These are phyloP conservation scores for Macrosteles quadrilineatus DNA, from an alignment of 1,140 invertebrate genomes.

Conservation along the genomic window DNA sequence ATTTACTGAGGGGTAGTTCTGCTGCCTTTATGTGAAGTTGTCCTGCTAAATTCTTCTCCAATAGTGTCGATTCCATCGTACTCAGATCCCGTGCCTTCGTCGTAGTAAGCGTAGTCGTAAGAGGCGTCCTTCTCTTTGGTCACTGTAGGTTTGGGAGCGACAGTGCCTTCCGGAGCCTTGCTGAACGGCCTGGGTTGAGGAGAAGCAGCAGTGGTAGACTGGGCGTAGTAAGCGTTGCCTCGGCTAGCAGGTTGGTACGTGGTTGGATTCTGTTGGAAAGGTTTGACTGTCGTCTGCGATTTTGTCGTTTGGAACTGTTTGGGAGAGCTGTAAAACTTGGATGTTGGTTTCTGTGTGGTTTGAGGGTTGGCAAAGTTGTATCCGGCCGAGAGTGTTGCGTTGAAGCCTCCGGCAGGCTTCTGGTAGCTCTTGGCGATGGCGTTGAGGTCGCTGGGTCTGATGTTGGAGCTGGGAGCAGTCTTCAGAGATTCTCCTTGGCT, in stretches of 20 bases:
- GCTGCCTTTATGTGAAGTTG: conserved; percentile 34
- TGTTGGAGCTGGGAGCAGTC: conserved; percentile 43
- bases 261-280: conserved; percentile 19
- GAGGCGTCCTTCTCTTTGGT: conserved; percentile 37
- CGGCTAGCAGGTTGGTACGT: background rate
- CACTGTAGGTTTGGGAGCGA: conserved; percentile 20
- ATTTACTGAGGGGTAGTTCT: conserved; percentile 11
- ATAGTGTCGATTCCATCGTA: conserved; percentile 42
- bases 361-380: conserved; percentile 38
- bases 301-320: conserved; percentile 27
- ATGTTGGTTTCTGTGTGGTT: conserved; percentile 28
- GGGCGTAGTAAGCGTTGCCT: conserved; percentile 17
- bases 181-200: conserved; percentile 30
- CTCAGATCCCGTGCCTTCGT: conserved; percentile 40
- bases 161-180: background rate
- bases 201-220: conserved; percentile 10
- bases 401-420: conserved; percentile 35
- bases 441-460: conserved; percentile 43
- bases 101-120: conserved; percentile 46
- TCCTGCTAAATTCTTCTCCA: conserved; percentile 43
- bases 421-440: conserved; percentile 39
- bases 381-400: conserved; percentile 39
- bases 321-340: background rate
- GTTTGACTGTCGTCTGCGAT: conserved; percentile 8
- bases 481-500: conserved; percentile 42